Percentiles rank a stretch among this genome's conserved stretches.
Evolutionary conservation across 2,113 vertebrate species (phyloP).

Genomic region (Oenanthe melanoleuca): DNA sequence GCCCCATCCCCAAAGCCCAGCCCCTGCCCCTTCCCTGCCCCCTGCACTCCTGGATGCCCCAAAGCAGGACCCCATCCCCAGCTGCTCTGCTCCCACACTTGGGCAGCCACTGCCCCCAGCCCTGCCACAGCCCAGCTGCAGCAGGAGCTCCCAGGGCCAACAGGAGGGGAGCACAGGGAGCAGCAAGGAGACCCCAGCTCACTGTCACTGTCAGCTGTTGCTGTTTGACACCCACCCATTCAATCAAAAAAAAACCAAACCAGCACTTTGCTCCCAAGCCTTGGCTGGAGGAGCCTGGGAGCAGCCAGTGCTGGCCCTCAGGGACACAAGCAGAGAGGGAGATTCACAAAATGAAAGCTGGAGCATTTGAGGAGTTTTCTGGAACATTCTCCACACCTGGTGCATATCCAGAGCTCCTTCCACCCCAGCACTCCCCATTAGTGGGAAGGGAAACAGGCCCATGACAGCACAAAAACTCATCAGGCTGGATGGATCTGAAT

Average conservation of each 20-base stretch:
- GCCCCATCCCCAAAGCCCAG: neutral
- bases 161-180: neutral
- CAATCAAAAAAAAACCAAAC: neutral
- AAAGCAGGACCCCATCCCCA: neutral
- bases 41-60: neutral
- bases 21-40: neutral
- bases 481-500: fast-evolving
- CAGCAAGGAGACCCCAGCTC: neutral
- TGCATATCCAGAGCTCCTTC: neutral
- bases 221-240: neutral
- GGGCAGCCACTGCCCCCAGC: neutral
- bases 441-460: neutral
- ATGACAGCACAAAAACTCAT: neutral
- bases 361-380: neutral
- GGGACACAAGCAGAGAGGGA: neutral
- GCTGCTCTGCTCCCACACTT: fast-evolving
- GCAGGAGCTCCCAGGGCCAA: neutral
- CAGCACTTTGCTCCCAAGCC: neutral
- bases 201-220: fast-evolving
- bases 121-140: fast-evolving
- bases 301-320: neutral
- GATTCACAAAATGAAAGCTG: neutral
- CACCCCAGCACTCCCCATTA: fast-evolving
- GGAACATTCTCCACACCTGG: neutral
- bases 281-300: neutral